These are phyloP conservation scores for Seira sanloemensis DNA, from an alignment of 2,888 invertebrate genomes.

Conservation along the genomic window DNA sequence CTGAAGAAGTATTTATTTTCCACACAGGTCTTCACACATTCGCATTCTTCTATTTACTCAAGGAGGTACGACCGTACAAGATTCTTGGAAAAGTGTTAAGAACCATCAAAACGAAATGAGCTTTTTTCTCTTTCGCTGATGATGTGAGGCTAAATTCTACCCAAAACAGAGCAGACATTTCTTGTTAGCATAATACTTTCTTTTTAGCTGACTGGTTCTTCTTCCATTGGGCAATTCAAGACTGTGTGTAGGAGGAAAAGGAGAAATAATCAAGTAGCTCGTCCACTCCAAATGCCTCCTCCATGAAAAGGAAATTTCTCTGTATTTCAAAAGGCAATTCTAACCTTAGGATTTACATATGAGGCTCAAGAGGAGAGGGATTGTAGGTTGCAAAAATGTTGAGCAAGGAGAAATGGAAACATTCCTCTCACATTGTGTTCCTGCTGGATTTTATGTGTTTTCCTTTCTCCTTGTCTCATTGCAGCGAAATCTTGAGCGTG, in stretches of 20 bases:
- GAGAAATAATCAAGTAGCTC: not conserved
- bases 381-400: no score
- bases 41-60: not conserved
- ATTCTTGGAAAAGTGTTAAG: slow-evolving; percentile 23
- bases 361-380: not conserved
- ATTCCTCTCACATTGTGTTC: slow-evolving; percentile 26
- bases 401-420: no score
- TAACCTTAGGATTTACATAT: slow-evolving; percentile 26
- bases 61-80: slow-evolving; percentile 11
- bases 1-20: no score
- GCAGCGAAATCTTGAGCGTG: no score
- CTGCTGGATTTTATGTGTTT: slow-evolving; percentile 25
- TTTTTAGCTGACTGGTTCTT: no score
- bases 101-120: slow-evolving; percentile 54
- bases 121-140: no score
- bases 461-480: no score
- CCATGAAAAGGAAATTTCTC: not conserved
- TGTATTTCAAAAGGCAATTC: not conserved
- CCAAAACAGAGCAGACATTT: not conserved
- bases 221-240: no score
- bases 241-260: not conserved
- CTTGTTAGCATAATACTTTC: slow-evolving; percentile 12
- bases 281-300: not conserved
- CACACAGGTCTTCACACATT: not conserved
- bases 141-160: no score